These are phyloP conservation scores for Tenthredo livida DNA, from an alignment of 2,888 invertebrate genomes.

Conservation along the genomic window DNA sequence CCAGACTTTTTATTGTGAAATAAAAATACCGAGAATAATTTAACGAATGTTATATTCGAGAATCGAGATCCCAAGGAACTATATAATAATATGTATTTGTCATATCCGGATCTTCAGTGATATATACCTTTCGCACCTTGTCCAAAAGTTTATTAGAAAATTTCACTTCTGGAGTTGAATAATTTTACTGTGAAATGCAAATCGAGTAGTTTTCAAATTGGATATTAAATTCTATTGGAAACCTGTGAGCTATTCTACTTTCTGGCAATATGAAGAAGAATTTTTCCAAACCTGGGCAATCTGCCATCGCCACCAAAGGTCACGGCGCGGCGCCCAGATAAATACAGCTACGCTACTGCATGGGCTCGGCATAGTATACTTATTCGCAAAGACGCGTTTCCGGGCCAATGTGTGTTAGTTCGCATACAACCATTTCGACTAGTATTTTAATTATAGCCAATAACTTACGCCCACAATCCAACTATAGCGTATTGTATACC, in stretches of 20 bases:
- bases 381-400: slow-evolving; percentile 7
- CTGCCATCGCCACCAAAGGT: neutral
- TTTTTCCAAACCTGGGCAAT: neutral
- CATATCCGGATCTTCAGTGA: neutral
- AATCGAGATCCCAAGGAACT: neutral
- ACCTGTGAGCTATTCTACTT: neutral
- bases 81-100: neutral
- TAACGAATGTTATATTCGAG: neutral
- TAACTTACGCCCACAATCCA: slow-evolving; percentile 24
- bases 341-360: neutral
- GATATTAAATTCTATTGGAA: neutral
- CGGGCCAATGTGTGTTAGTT: neutral
- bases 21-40: neutral
- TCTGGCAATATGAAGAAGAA: neutral
- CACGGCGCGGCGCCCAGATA: neutral
- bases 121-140: neutral
- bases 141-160: neutral
- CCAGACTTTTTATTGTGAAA: neutral
- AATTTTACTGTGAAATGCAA: neutral
- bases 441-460: slow-evolving; percentile 32
- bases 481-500: neutral
- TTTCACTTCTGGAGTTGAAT: neutral
- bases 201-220: neutral
- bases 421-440: slow-evolving; percentile 21
- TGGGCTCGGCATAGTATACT: neutral